Evolutionary conservation across 2,888 invertebrate genomes (phyloP).

Genomic region (Nomada ferruginata): DNA sequence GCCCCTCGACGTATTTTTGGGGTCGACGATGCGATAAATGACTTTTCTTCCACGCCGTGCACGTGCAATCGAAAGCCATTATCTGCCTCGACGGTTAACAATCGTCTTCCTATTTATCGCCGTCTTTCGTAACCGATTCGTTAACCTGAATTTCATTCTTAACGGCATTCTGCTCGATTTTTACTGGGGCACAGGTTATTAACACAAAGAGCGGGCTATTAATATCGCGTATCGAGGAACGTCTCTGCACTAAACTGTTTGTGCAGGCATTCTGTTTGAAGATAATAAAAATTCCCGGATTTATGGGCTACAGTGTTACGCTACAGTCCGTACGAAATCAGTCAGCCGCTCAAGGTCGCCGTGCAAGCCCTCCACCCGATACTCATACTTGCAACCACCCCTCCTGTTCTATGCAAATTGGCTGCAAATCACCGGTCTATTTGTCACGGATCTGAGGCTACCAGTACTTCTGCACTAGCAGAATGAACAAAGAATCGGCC

Average conservation of each 20-base stretch:
- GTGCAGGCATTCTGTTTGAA: background rate
- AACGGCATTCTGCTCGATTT: too few species aligned
- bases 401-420: background rate
- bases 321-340: background rate
- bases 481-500: background rate
- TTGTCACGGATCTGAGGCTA: too few species aligned
- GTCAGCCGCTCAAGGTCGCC: background rate
- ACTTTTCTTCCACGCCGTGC: conserved; percentile 36
- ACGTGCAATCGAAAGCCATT: conserved; percentile 24
- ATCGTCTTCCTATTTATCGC: background rate
- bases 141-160: too few species aligned
- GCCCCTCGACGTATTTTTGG: conserved; percentile 64
- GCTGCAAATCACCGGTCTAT: background rate
- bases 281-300: background rate
- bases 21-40: conserved; percentile 42
- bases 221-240: too few species aligned
- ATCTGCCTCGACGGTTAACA: too few species aligned
- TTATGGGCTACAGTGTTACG: background rate
- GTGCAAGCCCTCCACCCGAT: background rate
- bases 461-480: too few species aligned
- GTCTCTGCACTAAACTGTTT: too few species aligned
- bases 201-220: too few species aligned
- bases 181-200: too few species aligned
- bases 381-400: background rate
- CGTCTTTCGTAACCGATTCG: too few species aligned